Conservation (phyloP, 2,113 vertebrate species). For the Passer montanus region DNA sequence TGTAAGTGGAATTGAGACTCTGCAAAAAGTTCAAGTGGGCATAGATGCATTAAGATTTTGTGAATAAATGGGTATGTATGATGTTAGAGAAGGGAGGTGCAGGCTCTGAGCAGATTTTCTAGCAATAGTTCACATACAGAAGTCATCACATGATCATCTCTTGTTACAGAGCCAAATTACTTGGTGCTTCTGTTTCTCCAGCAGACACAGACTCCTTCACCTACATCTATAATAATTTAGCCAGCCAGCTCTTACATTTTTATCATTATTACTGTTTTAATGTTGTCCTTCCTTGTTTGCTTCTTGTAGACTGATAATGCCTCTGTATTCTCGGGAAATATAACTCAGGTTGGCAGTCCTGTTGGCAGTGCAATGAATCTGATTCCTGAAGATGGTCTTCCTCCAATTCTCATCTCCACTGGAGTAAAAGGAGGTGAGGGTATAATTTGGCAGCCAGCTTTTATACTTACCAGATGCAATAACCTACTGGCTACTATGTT, state of each 20-base stretch:
- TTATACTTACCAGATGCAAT: background rate
- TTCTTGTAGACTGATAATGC: slow-evolving; percentile 77
- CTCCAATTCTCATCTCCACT: slow-evolving; percentile 98
- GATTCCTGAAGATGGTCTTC: slow-evolving; percentile 97
- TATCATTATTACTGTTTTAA: background rate
- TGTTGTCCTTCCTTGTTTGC: background rate
- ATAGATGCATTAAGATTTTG: background rate
- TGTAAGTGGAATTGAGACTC: background rate
- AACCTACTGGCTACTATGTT: background rate
- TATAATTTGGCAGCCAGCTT: background rate
- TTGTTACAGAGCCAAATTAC: background rate
- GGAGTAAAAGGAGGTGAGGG: slow-evolving; percentile 96
- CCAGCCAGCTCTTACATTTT: background rate
- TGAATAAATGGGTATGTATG: background rate
- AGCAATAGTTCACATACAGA: background rate
- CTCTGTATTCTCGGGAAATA: slow-evolving; percentile 79
- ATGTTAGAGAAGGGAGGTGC: background rate
- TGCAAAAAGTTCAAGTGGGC: background rate
- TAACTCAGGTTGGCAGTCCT: slow-evolving; percentile 88
- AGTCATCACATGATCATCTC: background rate
- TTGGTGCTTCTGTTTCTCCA: background rate
- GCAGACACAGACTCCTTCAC: background rate
- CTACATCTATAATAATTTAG: background rate
- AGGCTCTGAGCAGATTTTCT: background rate
- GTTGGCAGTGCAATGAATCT: slow-evolving; percentile 96